Evolutionary conservation across 2,797 vertebrate species (phyloP).

Genomic region (Benthosema pterotum): DNA sequence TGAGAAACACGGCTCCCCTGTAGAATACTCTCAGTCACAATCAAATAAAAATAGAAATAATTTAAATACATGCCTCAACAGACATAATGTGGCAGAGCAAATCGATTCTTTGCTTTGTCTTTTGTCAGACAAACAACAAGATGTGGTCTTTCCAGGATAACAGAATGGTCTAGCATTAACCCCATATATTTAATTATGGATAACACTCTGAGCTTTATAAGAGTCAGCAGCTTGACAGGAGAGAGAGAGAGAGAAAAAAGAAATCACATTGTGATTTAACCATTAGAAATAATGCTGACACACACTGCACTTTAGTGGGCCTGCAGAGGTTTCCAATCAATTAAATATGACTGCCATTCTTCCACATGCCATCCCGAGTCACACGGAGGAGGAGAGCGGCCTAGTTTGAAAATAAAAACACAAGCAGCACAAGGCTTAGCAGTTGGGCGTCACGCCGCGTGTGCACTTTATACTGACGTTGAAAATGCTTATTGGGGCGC

Average conservation of each 20-base stretch:
- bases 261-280: neutral
- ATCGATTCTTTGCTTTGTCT: too few species aligned
- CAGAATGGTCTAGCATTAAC: too few species aligned
- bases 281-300: slow-evolving; percentile 41
- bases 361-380: slow-evolving; percentile 32
- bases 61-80: too few species aligned
- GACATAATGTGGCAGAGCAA: too few species aligned
- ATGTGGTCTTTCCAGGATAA: too few species aligned
- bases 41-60: too few species aligned
- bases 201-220: too few species aligned
- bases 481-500: slow-evolving; percentile 49
- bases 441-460: slow-evolving; percentile 10
- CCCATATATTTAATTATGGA: too few species aligned
- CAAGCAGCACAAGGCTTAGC: slow-evolving; percentile 8
- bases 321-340: slow-evolving; percentile 52
- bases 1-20: too few species aligned
- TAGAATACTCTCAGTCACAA: too few species aligned
- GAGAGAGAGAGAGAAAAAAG: neutral
- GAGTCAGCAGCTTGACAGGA: too few species aligned
- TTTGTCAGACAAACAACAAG: too few species aligned
- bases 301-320: slow-evolving; percentile 4
- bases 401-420: slow-evolving; percentile 2
- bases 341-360: slow-evolving; percentile 57
- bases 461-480: slow-evolving; percentile 34
- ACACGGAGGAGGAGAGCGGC: neutral